phyloP scores from a whole-genome alignment of 2,888 invertebrate species.

The Shargacucullia verbasci region DNA sequence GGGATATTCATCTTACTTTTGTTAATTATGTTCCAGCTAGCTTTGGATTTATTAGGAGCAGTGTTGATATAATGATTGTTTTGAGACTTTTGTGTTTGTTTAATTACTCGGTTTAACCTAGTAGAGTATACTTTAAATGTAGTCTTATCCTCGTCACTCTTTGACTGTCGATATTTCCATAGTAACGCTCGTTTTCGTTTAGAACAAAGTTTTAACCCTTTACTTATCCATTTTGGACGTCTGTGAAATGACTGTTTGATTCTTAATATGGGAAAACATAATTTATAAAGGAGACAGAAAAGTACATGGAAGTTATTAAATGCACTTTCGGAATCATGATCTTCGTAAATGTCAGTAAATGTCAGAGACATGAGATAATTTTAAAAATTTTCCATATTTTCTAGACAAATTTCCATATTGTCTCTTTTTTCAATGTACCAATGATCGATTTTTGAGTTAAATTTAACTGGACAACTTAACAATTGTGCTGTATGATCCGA shows the following conservation, averaged over 20 bases:
- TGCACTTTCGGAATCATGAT: slow-evolving; percentile 1
- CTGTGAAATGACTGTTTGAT: slow-evolving; percentile 1
- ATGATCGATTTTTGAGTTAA: neutral
- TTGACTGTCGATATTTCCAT: slow-evolving; percentile 7
- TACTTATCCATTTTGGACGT: slow-evolving; percentile 7
- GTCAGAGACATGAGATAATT: neutral
- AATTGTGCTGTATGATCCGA: slow-evolving; percentile 12
- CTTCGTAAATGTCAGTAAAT: slow-evolving; percentile 2
- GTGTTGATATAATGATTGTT: slow-evolving; percentile 10
- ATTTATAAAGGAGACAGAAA: slow-evolving; percentile 4
- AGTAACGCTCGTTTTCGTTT: slow-evolving; percentile 9
- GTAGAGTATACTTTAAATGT: slow-evolving; percentile 1
- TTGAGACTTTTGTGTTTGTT: slow-evolving; percentile 12
- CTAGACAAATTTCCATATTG: neutral
- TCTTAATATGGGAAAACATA: slow-evolving; percentile 9
- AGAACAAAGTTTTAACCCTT: slow-evolving; percentile 7
- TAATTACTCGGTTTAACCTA: slow-evolving; percentile 1
- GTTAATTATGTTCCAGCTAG: slow-evolving; percentile 17
- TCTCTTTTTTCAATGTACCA: slow-evolving; percentile 5
- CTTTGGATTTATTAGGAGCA: slow-evolving; percentile 9
- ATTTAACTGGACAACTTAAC: slow-evolving; percentile 1
- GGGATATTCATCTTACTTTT: slow-evolving; percentile 8
- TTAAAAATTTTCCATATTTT: slow-evolving; percentile 9
- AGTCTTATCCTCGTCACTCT: neutral
- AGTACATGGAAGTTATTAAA: slow-evolving; percentile 2